These are phyloP conservation scores for Protosalanx chinensis DNA, from an alignment of 2,797 vertebrate species.

Conservation along the genomic window DNA sequence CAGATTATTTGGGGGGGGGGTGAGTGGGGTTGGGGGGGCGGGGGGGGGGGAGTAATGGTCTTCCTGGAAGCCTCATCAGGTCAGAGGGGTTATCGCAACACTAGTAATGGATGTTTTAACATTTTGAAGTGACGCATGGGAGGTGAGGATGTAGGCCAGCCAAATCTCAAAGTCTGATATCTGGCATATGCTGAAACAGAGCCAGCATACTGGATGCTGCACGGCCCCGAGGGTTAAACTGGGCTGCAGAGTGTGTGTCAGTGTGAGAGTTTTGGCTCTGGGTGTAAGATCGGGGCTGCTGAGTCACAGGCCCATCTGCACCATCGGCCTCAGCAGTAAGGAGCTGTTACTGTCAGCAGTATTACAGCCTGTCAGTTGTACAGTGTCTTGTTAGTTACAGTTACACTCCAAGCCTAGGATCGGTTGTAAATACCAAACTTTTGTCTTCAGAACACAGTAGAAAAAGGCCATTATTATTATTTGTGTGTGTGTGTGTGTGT, in stretches of 20 bases:
- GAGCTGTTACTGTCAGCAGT: neutral
- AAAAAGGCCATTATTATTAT: too few relatives aligned
- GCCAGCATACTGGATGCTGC: neutral
- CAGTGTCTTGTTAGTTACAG: too few relatives aligned
- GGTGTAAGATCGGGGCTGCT: neutral
- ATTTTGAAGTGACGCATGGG: neutral
- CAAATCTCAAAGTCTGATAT: neutral
- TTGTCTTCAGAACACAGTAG: too few relatives aligned
- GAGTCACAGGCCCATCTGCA: conserved; percentile 12
- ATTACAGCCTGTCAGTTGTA: too few relatives aligned
- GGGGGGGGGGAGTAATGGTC: neutral
- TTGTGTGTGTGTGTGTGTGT: too few relatives aligned
- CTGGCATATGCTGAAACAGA: neutral
- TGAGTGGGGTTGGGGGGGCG: too few relatives aligned
- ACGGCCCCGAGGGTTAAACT: neutral
- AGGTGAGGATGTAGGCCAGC: neutral
- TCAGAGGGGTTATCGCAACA: neutral
- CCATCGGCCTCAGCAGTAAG: neutral
- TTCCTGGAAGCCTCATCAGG: neutral
- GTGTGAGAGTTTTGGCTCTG: neutral
- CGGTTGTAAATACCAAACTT: too few relatives aligned
- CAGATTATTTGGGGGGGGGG: too few relatives aligned
- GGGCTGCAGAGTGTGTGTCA: neutral
- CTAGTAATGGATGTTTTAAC: neutral
- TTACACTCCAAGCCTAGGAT: too few relatives aligned